Conservation (phyloP, 2,888 invertebrate species). For the Eustalomyia histrio region DNA sequence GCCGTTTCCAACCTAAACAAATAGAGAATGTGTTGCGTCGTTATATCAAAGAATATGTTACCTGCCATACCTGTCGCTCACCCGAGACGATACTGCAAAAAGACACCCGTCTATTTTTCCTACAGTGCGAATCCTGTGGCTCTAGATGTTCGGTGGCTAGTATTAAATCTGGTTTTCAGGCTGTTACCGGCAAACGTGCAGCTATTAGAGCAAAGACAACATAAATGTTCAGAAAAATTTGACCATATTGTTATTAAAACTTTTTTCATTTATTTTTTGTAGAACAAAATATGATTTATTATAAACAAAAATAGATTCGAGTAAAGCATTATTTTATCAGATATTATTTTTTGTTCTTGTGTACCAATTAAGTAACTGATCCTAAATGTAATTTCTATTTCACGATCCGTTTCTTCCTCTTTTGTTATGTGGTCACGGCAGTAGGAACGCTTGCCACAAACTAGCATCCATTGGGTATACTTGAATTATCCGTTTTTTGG, state of each 20-base stretch:
- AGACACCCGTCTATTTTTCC: constrained; percentile 98
- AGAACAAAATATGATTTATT: constrained; percentile 52
- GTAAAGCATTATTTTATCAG: constrained; percentile 33
- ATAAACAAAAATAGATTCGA: constrained; percentile 43
- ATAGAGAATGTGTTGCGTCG: constrained; percentile 99
- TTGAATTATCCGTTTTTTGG: constrained; percentile 65
- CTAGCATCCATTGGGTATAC: constrained; percentile 67
- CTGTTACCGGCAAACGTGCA: constrained; percentile 98
- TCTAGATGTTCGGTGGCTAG: constrained; percentile 99
- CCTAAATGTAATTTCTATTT: constrained; percentile 72
- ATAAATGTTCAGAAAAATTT: constrained; percentile 69
- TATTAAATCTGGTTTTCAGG: constrained; percentile 99
- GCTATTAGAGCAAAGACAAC: constrained; percentile 95
- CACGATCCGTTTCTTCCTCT: constrained; percentile 64
- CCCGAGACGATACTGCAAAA: constrained; percentile 99
- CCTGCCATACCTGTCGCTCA: constrained; percentile 99
- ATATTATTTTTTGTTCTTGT: constrained; percentile 3
- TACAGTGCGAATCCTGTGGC: constrained; percentile 99
- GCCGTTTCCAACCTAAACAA: constrained; percentile 99
- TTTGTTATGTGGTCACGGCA: constrained; percentile 65
- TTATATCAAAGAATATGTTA: constrained; percentile 99
- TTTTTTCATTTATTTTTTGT: constrained; percentile 50
- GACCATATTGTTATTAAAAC: constrained; percentile 30
- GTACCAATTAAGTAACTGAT: constrained; percentile 71
- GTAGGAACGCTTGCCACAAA: constrained; percentile 68